Conservation (phyloP, 2,113 vertebrate species). For the Podiceps cristatus region DNA sequence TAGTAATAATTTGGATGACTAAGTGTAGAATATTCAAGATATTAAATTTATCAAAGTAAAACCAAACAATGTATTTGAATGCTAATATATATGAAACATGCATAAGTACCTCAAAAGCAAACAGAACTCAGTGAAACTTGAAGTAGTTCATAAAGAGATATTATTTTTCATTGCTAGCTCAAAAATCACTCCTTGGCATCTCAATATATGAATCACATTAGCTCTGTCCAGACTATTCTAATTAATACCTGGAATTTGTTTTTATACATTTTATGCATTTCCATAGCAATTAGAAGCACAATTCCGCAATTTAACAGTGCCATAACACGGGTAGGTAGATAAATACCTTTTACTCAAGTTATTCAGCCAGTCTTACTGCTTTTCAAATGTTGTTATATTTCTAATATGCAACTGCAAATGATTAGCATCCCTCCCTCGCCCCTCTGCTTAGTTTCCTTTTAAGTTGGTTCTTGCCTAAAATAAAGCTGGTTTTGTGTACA, state of each 20-base stretch:
- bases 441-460: neutral
- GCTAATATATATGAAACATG: neutral
- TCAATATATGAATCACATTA: neutral
- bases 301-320: neutral
- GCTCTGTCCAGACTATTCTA: neutral
- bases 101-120: neutral
- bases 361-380: neutral
- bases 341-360: neutral
- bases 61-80: neutral
- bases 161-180: neutral
- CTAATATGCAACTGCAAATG: neutral
- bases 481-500: neutral
- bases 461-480: neutral
- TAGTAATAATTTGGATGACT: neutral
- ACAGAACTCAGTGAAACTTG: neutral
- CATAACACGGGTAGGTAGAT: neutral
- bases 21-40: neutral
- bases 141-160: neutral
- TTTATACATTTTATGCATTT: neutral
- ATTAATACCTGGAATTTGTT: neutral
- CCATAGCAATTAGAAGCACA: neutral
- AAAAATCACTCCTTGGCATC: neutral
- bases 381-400: neutral
- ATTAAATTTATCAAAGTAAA: neutral
- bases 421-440: neutral